Evolutionary conservation across 2,113 vertebrate species (phyloP).

Genomic region (Piaya cayana): DNA sequence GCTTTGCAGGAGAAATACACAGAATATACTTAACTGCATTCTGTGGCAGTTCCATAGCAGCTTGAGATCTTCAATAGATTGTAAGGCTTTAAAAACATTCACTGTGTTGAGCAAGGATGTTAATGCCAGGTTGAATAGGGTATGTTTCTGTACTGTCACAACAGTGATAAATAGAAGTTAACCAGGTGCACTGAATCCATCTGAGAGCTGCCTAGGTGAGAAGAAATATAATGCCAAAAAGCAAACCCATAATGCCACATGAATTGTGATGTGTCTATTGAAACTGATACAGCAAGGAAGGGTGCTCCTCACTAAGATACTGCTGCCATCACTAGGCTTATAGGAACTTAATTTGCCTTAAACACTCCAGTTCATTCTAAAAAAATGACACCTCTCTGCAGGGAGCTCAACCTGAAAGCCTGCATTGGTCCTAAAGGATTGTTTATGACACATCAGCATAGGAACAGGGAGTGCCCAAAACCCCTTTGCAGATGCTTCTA

Average conservation of each 20-base stretch:
- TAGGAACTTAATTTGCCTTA: neutral
- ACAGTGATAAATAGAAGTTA: neutral
- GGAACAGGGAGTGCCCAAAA: neutral
- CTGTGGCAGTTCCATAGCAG: neutral
- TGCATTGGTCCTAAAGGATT: neutral
- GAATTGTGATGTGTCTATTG: neutral
- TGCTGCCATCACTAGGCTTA: neutral
- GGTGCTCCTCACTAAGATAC: neutral
- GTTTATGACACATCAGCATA: neutral
- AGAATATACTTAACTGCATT: neutral
- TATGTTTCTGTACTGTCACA: neutral
- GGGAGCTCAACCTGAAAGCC: neutral
- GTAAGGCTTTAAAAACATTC: neutral
- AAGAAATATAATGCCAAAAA: neutral
- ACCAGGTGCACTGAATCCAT: neutral
- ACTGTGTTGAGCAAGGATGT: neutral
- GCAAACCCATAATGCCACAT: accelerated
- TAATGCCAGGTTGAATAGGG: neutral
- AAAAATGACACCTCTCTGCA: neutral
- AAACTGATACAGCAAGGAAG: neutral
- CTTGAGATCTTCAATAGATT: neutral
- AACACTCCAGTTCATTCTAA: neutral
- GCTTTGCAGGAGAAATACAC: neutral
- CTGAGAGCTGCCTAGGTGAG: neutral
- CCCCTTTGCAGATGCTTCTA: neutral